Conservation (phyloP, 2,797 vertebrate species). For the Merluccius polli region DNA sequence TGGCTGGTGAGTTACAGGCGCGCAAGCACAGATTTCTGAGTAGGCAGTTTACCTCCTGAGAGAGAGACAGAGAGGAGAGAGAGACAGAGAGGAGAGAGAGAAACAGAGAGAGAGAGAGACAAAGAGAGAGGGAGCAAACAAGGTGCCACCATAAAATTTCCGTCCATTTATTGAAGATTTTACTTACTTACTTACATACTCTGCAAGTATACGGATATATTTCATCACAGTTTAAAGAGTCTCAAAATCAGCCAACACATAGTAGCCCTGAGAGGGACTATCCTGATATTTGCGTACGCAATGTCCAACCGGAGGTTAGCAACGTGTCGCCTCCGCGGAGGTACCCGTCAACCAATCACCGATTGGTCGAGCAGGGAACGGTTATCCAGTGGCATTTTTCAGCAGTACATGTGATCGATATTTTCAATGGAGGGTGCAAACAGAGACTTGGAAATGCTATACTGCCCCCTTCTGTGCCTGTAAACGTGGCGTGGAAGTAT, state of each 20-base stretch:
- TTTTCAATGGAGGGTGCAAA: background rate
- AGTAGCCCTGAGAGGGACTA: background rate
- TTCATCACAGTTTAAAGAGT: background rate
- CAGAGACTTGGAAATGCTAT: background rate
- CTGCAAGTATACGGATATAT: background rate
- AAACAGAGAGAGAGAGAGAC: background rate
- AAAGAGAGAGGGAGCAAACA: background rate
- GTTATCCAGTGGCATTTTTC: background rate
- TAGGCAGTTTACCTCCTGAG: conserved; percentile 68
- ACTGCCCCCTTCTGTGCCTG: background rate
- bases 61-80: conserved; percentile 11
- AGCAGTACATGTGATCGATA: background rate
- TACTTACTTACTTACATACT: background rate
- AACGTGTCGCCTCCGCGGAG: background rate
- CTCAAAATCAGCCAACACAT: background rate
- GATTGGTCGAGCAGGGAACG: background rate
- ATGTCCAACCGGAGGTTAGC: background rate
- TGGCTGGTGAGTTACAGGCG: conserved; percentile 55
- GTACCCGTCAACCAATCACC: background rate
- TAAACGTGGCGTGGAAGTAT: background rate
- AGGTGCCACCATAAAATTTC: background rate
- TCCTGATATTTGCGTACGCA: background rate
- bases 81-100: background rate
- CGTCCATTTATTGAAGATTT: background rate
- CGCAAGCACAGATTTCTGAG: conserved; percentile 61